phyloP scores from a whole-genome alignment of 2,797 vertebrate genomes.

The Limnodromus scolopaceus region DNA sequence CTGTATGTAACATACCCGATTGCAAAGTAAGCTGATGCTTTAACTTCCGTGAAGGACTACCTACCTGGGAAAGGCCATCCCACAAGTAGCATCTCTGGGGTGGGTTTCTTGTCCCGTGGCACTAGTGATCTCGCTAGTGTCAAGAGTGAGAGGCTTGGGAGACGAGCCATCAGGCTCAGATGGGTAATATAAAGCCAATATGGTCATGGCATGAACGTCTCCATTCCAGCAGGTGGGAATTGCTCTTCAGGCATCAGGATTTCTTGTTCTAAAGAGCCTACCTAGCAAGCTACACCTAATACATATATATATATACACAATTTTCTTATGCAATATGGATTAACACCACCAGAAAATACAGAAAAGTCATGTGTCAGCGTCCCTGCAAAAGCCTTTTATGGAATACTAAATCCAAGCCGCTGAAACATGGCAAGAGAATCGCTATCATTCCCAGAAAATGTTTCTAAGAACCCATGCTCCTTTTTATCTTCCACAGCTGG shows the following conservation, averaged over 20 bases:
- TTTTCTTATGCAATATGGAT: neutral
- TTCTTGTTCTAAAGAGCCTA: neutral
- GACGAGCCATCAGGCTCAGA: neutral
- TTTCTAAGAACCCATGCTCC: neutral
- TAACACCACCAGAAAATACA: neutral
- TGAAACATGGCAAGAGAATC: neutral
- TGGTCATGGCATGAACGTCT: neutral
- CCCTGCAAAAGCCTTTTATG: neutral
- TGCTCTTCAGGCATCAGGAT: neutral
- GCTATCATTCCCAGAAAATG: rapidly evolving
- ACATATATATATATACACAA: neutral
- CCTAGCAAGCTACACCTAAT: neutral
- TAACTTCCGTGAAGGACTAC: neutral
- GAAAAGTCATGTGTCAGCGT: neutral
- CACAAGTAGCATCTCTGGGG: neutral
- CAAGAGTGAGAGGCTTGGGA: neutral
- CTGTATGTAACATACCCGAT: neutral
- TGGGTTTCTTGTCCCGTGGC: neutral
- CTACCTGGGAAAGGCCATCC: neutral
- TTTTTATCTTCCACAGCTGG: neutral
- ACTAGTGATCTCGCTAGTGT: neutral
- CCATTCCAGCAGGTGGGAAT: neutral
- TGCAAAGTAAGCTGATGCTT: neutral
- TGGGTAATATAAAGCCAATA: neutral
- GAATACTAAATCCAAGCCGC: neutral